phyloP scores from a whole-genome alignment of 2,888 invertebrate species.

The Mongoloraphidia duomilia region DNA sequence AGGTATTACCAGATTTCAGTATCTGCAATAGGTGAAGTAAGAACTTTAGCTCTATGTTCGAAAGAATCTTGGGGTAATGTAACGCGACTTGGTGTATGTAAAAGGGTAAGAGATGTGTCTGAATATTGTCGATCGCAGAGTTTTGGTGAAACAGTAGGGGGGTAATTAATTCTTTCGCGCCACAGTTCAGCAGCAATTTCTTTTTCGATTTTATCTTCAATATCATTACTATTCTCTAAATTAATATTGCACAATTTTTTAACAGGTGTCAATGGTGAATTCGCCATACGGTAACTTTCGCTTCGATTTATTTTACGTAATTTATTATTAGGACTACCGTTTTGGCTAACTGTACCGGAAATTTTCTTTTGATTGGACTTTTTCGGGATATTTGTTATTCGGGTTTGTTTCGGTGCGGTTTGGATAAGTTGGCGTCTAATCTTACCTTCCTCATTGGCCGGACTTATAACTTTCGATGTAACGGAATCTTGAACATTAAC shows the following conservation, averaged over 20 bases:
- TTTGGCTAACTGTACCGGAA: conserved; percentile 16
- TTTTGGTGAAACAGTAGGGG: conserved; percentile 47
- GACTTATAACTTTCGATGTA: conserved; percentile 22
- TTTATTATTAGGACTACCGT: conserved; percentile 19
- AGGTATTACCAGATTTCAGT: conserved; percentile 61
- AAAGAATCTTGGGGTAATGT: conserved; percentile 45
- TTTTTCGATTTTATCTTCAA: conserved; percentile 40
- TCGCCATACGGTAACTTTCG: conserved; percentile 73
- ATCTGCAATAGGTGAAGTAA: conserved; percentile 45
- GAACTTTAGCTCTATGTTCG: conserved; percentile 47
- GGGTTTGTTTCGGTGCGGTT: conserved; percentile 4
- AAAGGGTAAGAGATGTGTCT: conserved; percentile 15
- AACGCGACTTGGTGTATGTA: conserved; percentile 38
- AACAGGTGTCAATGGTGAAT: conserved; percentile 39
- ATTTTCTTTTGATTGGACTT: conserved; percentile 32
- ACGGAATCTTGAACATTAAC: conserved; percentile 55
- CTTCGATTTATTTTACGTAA: conserved; percentile 53
- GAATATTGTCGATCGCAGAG: conserved; percentile 26
- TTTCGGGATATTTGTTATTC: conserved; percentile 31
- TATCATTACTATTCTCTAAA: conserved; percentile 12
- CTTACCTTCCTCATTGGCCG: conserved; percentile 58
- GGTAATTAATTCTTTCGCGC: conserved; percentile 56
- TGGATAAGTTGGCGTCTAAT: conserved; percentile 19
- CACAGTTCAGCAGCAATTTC: conserved; percentile 47
- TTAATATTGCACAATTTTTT: conserved; percentile 7